Evolutionary conservation across 2,888 invertebrate genomes (phyloP), one percentile per base, ranked within the genome.

Genomic region (Microplitis deprimator): DNA sequence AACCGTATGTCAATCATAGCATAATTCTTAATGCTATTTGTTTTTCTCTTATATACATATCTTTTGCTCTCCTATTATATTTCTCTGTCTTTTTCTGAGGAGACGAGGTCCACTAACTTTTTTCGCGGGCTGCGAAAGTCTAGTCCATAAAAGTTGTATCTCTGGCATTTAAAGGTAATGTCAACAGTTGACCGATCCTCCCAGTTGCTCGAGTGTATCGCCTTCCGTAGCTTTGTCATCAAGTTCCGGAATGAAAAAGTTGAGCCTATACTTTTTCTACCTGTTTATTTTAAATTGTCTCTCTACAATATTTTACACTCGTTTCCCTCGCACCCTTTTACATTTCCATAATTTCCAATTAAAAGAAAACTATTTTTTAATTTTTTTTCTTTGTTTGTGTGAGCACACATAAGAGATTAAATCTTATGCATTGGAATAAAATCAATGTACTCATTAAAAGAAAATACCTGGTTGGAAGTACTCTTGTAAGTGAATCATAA

Each of bases 171-270:
- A 79, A 80, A 77, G 79, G 78, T 78, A 79, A 79, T 78, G 82
- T 80, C 83, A 83, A 83, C 80, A 83, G 79, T 82, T 81, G 79
- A 79, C 74, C 81, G 79, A 81, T 77, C 77, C 82, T 73, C 83
- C 79, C 79, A 85, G 82, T 83, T 88, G 84, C 86, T 88, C 89
- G 85, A 88, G 89, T 89, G 89, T 89, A 89, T 90, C 89, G 89
- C 89, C 89, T 89, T 89, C 89, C 89, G 89, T 80, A 85, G 82
- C 87, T 88, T 90, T 90, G 89, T 90, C 88, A 85, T 83, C 85
- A 83, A 85, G 86, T 87, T 87, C 87, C 87, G 87, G 87, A 87
- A 86, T 81, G 85, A 82, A 86, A 85, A 4, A 29, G 29, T 29
- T 3, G 50, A 40, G 83, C 81, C 81, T 50, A 50, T 13, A 13